Conservation (phyloP, 1,140 invertebrate species). For the Drosophila orena region DNA sequence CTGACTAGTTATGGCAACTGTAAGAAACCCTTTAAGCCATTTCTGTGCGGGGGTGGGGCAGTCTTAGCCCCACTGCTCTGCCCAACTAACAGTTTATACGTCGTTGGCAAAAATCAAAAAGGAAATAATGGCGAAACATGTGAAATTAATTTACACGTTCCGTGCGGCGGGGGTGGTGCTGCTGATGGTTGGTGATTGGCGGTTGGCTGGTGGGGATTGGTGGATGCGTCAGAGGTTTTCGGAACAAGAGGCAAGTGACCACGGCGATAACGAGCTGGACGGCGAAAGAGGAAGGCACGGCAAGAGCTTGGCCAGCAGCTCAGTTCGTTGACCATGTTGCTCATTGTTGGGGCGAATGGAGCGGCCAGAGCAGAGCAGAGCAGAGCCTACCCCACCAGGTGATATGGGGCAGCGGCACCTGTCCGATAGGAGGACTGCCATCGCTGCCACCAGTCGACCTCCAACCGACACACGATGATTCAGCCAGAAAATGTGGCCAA, state of each 20-base stretch:
- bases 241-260: too few relatives aligned
- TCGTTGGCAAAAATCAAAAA: neutral
- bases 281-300: neutral
- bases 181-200: too few relatives aligned
- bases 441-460: neutral
- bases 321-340: slow-evolving; percentile 73
- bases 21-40: neutral
- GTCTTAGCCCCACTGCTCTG: too few relatives aligned
- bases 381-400: slow-evolving; percentile 44
- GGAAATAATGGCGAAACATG: slow-evolving; percentile 55
- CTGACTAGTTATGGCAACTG: too few relatives aligned
- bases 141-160: slow-evolving; percentile 82
- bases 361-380: too few relatives aligned
- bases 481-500: slow-evolving; percentile 60
- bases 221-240: slow-evolving; percentile 65
- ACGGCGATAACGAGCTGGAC: neutral
- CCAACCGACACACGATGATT: slow-evolving; percentile 49
- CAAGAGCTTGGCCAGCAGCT: slow-evolving; percentile 48
- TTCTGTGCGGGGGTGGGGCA: too few relatives aligned
- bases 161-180: slow-evolving; percentile 9
- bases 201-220: slow-evolving; percentile 6
- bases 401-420: neutral
- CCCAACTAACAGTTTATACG: neutral
- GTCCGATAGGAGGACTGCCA: too few relatives aligned
- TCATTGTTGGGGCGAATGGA: too few relatives aligned